These are phyloP conservation scores for Caenorhabditis zanzibari DNA, from an alignment of 2,888 invertebrate genomes.

Conservation along the genomic window DNA sequence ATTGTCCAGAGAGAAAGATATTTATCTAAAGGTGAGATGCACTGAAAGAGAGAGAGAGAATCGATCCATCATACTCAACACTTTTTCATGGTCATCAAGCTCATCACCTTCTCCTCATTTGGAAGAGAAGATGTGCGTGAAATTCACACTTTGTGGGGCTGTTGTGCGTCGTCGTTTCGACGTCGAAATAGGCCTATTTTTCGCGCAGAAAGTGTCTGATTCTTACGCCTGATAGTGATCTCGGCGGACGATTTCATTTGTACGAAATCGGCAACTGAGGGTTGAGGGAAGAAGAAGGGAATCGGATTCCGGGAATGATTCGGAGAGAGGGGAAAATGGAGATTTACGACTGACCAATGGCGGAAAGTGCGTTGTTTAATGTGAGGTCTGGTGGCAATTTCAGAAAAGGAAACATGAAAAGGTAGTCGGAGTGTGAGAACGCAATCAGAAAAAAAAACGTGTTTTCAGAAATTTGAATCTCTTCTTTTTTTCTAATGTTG, in stretches of 20 bases:
- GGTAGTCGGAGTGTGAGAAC: background rate
- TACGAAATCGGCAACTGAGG: slow-evolving; percentile 57
- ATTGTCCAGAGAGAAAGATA: slow-evolving; percentile 44
- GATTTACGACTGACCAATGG: slow-evolving; percentile 58
- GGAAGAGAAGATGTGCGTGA: slow-evolving; percentile 25
- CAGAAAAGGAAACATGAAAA: slow-evolving; percentile 21
- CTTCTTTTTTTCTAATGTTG: background rate
- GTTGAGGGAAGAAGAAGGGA: slow-evolving; percentile 18
- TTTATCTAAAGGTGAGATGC: slow-evolving; percentile 47
- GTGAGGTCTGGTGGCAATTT: slow-evolving; percentile 21
- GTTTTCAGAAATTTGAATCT: slow-evolving; percentile 28
- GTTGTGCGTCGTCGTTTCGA: slow-evolving; percentile 17
- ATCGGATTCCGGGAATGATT: slow-evolving; percentile 59
- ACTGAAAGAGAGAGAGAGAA: slow-evolving; percentile 30
- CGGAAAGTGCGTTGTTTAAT: slow-evolving; percentile 49
- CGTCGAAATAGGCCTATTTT: slow-evolving; percentile 58
- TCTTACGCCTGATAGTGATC: slow-evolving; percentile 66
- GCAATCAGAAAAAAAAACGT: slow-evolving; percentile 12
- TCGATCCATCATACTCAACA: slow-evolving; percentile 55
- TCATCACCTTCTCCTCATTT: slow-evolving; percentile 1
- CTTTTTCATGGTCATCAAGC: slow-evolving; percentile 45
- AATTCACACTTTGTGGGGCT: slow-evolving; percentile 47
- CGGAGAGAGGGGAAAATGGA: slow-evolving; percentile 48
- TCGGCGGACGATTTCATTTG: slow-evolving; percentile 59
- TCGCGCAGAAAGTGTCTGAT: slow-evolving; percentile 64